Evolutionary conservation across 2,888 invertebrate genomes (phyloP), one percentile per base, ranked within the genome.

Genomic region (Netelia melanura): DNA sequence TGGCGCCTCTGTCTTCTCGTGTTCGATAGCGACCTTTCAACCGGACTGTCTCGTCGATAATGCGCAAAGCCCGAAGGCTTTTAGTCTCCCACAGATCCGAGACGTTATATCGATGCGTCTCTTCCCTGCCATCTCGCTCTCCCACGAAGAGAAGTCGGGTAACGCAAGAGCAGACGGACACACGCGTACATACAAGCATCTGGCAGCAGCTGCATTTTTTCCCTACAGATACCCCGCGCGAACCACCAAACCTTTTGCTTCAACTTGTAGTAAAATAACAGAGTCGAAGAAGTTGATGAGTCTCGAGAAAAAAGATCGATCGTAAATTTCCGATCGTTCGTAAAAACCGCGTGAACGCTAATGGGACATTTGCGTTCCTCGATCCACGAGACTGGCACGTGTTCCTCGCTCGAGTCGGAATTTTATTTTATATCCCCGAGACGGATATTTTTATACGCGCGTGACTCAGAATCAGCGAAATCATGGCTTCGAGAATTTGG

Each of bases 201-300:
- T 90, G 90, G 85, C 87, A 85, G 82, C 90, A 88, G 90, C 89
- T 90, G 91, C 87, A 81, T 84, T 74, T 81, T 84, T 81, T 44
- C 48, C 30, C 21, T 30, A 5, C 5, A 30, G 0, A 30, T 30
- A 30, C 0, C 30, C 14, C 25, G 58, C 25, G 1, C 11, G 2
- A 67, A 14, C 25, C 17, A 52, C 14, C 23, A 65, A 76, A 76
- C 62, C 23, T 64, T 17, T 56, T 62, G 48, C 14, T 14, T 48
- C 62, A 64, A 21, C 72, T 44, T n/a, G 23, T 9, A 30, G 30
- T 62, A 61, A 72, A 72, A 72, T 56, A 1, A 71, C 30, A 30
- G 56, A 54, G 30, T 17, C 17, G 38, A 23, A 56, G 21, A 54
- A 44, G 43, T 43, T 43, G 11, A 48, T 2, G 48, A 48, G 48